Base-by-base conservation (phyloP, 2,113 vertebrate genomes). In the Trinectes maculatus region DNA sequence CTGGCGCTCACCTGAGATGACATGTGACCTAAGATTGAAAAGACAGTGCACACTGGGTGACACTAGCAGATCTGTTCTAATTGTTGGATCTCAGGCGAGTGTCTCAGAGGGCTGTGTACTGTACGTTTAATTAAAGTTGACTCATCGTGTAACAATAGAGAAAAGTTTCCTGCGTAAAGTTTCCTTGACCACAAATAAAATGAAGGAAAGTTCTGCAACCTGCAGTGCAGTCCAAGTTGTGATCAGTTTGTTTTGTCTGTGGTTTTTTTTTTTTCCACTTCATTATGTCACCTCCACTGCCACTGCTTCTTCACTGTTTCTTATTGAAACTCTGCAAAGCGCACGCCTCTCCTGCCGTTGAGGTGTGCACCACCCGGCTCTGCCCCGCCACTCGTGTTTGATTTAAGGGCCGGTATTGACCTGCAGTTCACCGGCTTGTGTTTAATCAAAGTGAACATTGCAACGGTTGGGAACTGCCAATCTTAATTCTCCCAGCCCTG, bases 401-500 rank as follows among this genome's bases (percentile, higher is more conserved):
- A 78, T 82, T 79, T 81, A 72, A 55, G 69, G 68, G 64, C 65
- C 29, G n/a, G 24, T 82, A 71, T 82, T 85, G 82, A 90, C 77
- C 85, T 39, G 66, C 71, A 73, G 56, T 82, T 80, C 60, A 55
- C 54, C 13, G 61, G 71, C 63, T 82, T 34, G 65, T 86, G 63
- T 74, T 84, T 87, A 85, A 84, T 87, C 78, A 86, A 80, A 89
- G 81, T 22, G 72, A 89, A 80, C 64, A 51, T 53, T 15, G 75
- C 15, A 21, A 76, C 10, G 40, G 29, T 44, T 74, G 71, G 70
- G 46, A 88, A 72, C 61, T 65, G 62, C 65, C 80, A 74, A 65
- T 73, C 69, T 73, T 62, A 77, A n/a, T n/a, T n/a, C n/a, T 87
- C 67, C 71, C 76, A 87, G 66, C 37, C 55, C 57, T 39, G 65